phyloP scores from a whole-genome alignment of 2,888 invertebrate species.

The Camptogramma bilineatum region DNA sequence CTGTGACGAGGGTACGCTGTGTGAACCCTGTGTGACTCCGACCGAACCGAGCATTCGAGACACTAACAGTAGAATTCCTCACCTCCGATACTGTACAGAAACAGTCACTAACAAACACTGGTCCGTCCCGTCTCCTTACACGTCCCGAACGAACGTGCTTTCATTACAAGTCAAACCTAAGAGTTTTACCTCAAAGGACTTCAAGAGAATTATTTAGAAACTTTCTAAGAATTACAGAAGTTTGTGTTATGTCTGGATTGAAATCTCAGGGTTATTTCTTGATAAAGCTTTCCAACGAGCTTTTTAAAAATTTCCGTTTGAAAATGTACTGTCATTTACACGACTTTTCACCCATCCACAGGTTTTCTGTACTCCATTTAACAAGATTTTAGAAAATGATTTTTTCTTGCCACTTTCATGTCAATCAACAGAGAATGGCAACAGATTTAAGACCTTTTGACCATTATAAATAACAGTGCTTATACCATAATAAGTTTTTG shows the following conservation, averaged over 20 bases:
- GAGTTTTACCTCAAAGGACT: background rate
- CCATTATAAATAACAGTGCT: too few relatives aligned
- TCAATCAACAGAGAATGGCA: background rate
- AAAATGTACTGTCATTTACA: background rate
- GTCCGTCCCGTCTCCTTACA: slow-evolving; percentile 45
- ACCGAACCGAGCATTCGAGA: slow-evolving; percentile 65
- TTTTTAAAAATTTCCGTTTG: background rate
- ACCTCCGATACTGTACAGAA: slow-evolving; percentile 57
- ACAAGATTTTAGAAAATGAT: background rate
- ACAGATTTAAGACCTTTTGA: too few relatives aligned
- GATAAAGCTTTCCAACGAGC: background rate
- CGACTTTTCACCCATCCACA: too few relatives aligned
- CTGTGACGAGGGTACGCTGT: slow-evolving; percentile 81
- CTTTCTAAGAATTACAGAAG: background rate
- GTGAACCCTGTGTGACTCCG: slow-evolving; percentile 71
- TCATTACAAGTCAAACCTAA: slow-evolving; percentile 8
- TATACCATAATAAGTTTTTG: too few relatives aligned
- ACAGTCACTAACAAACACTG: slow-evolving; percentile 58
- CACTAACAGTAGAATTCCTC: slow-evolving; percentile 58
- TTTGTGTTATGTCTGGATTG: background rate
- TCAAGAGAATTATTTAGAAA: background rate
- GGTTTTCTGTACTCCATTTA: background rate
- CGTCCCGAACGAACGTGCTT: slow-evolving; percentile 31
- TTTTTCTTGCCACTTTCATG: background rate
- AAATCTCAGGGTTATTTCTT: background rate